Conservation (phyloP, 2,113 vertebrate genomes). For the Platycercus adscitus region DNA sequence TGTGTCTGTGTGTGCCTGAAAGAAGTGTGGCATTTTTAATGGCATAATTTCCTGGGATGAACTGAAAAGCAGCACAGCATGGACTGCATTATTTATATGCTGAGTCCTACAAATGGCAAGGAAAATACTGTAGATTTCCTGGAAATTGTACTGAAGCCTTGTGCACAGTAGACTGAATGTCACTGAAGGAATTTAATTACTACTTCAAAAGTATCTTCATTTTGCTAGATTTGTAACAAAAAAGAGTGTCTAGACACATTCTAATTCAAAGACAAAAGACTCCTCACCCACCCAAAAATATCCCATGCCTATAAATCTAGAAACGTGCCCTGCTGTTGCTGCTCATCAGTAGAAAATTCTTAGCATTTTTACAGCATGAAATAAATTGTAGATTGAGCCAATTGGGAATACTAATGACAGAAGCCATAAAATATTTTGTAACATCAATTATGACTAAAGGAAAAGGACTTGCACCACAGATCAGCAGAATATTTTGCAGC, state of each 20-base stretch:
- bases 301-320: background rate
- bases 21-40: slow-evolving; percentile 48
- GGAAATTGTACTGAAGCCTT: slow-evolving; percentile 50
- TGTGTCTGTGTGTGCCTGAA: background rate
- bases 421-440: slow-evolving; percentile 31
- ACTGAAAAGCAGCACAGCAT: slow-evolving; percentile 50
- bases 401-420: slow-evolving; percentile 17
- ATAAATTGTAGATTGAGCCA: background rate
- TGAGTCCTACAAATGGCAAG: slow-evolving; percentile 50
- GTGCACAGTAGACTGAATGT: background rate
- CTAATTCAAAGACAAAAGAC: slow-evolving; percentile 23
- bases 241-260: slow-evolving; percentile 2
- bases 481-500: slow-evolving; percentile 21
- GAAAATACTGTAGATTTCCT: slow-evolving; percentile 64
- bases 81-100: slow-evolving; percentile 80
- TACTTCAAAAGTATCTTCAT: background rate
- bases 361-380: background rate
- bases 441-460: slow-evolving; percentile 38
- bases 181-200: slow-evolving; percentile 37
- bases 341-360: slow-evolving; percentile 35
- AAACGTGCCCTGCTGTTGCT: background rate
- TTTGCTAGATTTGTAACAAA: background rate
- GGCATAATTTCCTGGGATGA: slow-evolving; percentile 68
- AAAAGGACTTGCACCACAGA: slow-evolving; percentile 24
- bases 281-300: background rate